These are phyloP conservation scores for Orthosia cruda DNA, from an alignment of 2,888 invertebrate genomes.

Conservation along the genomic window DNA sequence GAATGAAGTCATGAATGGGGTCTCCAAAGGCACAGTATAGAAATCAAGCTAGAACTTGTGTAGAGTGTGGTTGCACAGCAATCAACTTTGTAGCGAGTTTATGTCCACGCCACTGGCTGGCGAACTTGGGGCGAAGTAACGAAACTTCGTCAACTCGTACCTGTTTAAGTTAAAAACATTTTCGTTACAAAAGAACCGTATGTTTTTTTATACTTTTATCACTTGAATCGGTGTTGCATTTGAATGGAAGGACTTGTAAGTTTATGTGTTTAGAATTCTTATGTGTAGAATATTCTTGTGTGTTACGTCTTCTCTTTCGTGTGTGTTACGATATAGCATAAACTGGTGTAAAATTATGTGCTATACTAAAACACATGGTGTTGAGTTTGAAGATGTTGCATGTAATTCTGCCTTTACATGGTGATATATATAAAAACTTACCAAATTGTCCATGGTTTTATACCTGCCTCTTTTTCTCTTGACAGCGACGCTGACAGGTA, in stretches of 20 bases:
- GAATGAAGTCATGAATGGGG: conserved; percentile 60
- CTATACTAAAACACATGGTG: too few relatives aligned
- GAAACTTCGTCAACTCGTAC: conserved; percentile 69
- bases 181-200: conserved; percentile 51
- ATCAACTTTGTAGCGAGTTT: conserved; percentile 80
- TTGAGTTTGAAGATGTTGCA: too few relatives aligned
- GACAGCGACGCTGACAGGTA: too few relatives aligned
- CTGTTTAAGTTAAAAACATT: conserved; percentile 71
- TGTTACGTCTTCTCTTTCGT: too few relatives aligned
- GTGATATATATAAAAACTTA: too few relatives aligned
- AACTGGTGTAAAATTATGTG: too few relatives aligned
- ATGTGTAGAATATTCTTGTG: neutral
- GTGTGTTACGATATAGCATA: too few relatives aligned
- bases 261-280: conserved; percentile 2
- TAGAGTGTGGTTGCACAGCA: conserved; percentile 77
- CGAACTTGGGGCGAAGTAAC: conserved; percentile 64
- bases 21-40: conserved; percentile 56
- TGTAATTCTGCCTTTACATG: too few relatives aligned
- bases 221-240: conserved; percentile 41
- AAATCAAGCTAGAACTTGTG: conserved; percentile 76
- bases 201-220: conserved; percentile 55
- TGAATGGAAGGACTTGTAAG: conserved; percentile 32
- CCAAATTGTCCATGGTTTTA: too few relatives aligned
- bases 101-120: conserved; percentile 69
- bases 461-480: too few relatives aligned